Conservation (phyloP, 2,888 invertebrate genomes). For the Stratiomys singularior region DNA sequence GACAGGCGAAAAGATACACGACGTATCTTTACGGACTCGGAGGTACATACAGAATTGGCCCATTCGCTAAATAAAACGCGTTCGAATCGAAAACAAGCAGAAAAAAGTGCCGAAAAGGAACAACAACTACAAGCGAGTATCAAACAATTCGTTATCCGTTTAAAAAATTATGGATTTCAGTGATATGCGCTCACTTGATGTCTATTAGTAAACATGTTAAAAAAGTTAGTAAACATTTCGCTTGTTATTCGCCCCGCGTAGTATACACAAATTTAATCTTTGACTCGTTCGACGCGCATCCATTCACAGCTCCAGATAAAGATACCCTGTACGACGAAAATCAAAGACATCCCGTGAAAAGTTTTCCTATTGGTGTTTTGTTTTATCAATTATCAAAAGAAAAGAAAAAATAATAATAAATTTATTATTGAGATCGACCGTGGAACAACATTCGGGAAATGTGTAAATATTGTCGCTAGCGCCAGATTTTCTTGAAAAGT, state of each 20-base stretch:
- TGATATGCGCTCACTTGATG: slow-evolving; percentile 32
- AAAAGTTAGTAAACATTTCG: slow-evolving; percentile 52
- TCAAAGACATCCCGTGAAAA: neutral
- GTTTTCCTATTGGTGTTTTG: neutral
- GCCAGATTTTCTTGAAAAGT: slow-evolving; percentile 38
- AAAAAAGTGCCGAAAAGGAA: slow-evolving; percentile 6
- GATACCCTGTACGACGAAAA: neutral
- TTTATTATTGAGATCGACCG: slow-evolving; percentile 15
- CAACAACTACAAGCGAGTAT: neutral
- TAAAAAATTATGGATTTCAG: slow-evolving; percentile 37
- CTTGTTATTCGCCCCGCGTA: slow-evolving; percentile 41
- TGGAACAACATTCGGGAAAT: slow-evolving; percentile 23
- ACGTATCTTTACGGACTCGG: neutral
- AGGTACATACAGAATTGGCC: neutral
- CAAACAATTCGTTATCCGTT: slow-evolving; percentile 12
- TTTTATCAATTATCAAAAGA: too few species aligned
- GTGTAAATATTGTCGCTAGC: slow-evolving; percentile 25
- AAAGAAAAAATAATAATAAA: neutral
- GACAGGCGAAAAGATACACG: neutral
- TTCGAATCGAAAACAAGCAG: neutral
- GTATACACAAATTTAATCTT: slow-evolving; percentile 40
- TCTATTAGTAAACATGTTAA: slow-evolving; percentile 52
- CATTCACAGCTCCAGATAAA: neutral
- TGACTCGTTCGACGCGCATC: slow-evolving; percentile 34
- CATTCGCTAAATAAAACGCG: neutral